Percentiles rank a stretch among this genome's conserved stretches.
Conservation (phyloP, 2,888 invertebrate species). For the Therioaphis trifolii region DNA sequence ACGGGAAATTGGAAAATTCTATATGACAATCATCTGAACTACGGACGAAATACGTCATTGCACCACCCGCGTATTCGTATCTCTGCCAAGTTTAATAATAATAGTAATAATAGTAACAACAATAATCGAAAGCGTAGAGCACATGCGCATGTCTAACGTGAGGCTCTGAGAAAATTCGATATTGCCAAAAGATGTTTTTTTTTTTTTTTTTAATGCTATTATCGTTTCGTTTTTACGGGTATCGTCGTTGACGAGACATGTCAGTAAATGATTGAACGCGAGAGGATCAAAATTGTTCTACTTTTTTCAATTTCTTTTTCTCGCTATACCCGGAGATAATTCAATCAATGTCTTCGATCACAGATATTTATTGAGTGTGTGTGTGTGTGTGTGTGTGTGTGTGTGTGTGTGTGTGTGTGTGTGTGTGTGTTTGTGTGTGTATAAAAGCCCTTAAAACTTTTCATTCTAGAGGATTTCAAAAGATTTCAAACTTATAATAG, state of each 20-base stretch:
- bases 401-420: no score
- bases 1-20: conserved; percentile 44
- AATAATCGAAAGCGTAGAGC: no score
- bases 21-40: neutral
- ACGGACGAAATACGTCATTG: no score
- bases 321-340: neutral
- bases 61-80: no score
- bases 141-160: no score
- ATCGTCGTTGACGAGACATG: conserved; percentile 25
- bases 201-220: neutral
- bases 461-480: neutral
- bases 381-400: no score
- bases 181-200: neutral
- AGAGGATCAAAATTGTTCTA: conserved; percentile 3
- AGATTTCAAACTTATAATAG: neutral
- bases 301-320: neutral
- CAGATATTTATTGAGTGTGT: neutral
- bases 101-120: no score
- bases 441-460: neutral
- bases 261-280: conserved; percentile 39
- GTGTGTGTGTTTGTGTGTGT: no score
- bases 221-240: conserved; percentile 23
- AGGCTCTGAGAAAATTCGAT: conserved; percentile 29
- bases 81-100: no score
- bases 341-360: conserved; percentile 28